These are phyloP conservation scores for Holcopasites calliopsidis DNA, from an alignment of 1,140 invertebrate species.

Conservation along the genomic window DNA sequence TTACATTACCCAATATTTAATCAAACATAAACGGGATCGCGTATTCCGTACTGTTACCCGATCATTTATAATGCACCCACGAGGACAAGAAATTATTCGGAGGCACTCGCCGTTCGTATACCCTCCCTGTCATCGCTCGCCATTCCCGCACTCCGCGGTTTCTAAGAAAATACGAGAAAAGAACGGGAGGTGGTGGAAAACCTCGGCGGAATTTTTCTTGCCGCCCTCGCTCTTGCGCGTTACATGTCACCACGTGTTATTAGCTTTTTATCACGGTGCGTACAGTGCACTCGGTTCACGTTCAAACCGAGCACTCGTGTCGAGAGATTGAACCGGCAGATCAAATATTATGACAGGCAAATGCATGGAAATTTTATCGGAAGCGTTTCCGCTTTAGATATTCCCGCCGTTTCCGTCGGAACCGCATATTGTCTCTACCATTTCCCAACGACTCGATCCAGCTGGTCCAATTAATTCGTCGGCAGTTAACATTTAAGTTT, in stretches of 20 bases:
- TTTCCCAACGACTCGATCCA: too few relatives aligned
- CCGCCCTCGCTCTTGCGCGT: background rate
- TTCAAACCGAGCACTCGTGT: background rate
- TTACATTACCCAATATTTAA: too few relatives aligned
- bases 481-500: background rate
- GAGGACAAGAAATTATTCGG: background rate
- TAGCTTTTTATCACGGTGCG: conserved; percentile 25
- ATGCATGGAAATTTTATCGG: conserved; percentile 29
- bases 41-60: too few relatives aligned
- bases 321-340: conserved; percentile 27
- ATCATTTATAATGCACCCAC: background rate
- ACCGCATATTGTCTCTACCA: too few relatives aligned
- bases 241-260: conserved; percentile 12
- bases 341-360: conserved; percentile 41
- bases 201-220: background rate
- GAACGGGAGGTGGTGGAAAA: background rate
- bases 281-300: background rate
- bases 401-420: background rate
- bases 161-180: background rate
- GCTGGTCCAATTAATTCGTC: background rate
- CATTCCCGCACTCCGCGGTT: background rate
- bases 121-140: background rate
- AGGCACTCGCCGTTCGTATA: background rate
- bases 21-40: too few relatives aligned
- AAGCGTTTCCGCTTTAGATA: background rate